These are phyloP conservation scores for Gavia stellata DNA, from an alignment of 2,113 vertebrate species.

Conservation along the genomic window DNA sequence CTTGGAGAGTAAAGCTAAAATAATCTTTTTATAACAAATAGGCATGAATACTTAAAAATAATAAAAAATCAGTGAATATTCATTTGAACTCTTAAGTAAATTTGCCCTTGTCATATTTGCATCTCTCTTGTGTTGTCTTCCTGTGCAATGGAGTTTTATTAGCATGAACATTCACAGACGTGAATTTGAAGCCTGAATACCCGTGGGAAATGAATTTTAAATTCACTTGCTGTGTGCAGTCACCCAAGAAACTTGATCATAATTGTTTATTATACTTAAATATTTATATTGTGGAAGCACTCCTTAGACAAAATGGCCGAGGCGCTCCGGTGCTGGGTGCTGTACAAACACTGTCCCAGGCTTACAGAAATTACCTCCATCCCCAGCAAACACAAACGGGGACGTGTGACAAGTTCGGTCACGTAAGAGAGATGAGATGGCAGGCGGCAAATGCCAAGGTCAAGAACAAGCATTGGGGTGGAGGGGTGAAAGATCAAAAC, in stretches of 20 bases:
- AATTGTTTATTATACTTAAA: constrained; percentile 63
- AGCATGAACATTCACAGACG: constrained; percentile 38
- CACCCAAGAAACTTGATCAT: constrained; percentile 55
- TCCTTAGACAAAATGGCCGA: not conserved
- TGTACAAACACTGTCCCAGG: not conserved
- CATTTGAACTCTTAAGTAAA: constrained; percentile 52
- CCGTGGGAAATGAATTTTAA: constrained; percentile 45
- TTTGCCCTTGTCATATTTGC: constrained; percentile 49
- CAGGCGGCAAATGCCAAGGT: not conserved
- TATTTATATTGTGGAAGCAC: constrained; percentile 43
- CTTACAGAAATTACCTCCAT: not conserved
- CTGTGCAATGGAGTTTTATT: constrained; percentile 42
- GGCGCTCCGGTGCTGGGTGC: not conserved
- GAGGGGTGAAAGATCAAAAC: not conserved
- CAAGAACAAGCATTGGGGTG: not conserved
- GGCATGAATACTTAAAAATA: constrained; percentile 17
- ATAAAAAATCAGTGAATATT: constrained; percentile 45
- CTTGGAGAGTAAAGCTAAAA: constrained; percentile 1
- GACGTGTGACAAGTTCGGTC: not conserved
- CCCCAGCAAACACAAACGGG: not conserved
- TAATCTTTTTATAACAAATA: constrained; percentile 5
- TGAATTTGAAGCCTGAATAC: constrained; percentile 28
- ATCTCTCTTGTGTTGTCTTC: constrained; percentile 31
- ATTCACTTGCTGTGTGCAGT: constrained; percentile 37
- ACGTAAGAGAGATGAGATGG: not conserved